Evolutionary conservation across 1,140 invertebrate species (phyloP).

Genomic region (Sycobia sp.): DNA sequence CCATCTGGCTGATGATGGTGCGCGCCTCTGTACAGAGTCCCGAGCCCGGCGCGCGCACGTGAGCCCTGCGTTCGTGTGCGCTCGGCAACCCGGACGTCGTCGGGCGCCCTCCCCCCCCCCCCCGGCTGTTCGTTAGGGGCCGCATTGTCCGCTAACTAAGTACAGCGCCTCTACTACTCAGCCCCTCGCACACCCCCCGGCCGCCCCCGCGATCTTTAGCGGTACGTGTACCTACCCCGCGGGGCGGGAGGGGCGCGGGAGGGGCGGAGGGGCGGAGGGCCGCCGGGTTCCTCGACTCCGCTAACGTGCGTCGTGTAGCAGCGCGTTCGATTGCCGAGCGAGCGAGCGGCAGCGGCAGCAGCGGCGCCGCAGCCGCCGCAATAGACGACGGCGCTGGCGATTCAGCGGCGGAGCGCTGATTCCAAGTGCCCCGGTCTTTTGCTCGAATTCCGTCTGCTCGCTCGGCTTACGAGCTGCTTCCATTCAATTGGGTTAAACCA

Average conservation of each 20-base stretch:
- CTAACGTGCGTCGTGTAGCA: too few relatives aligned
- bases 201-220: background rate
- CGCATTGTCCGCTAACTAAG: slow-evolving; percentile 64
- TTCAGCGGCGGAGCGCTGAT: too few relatives aligned
- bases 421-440: too few relatives aligned
- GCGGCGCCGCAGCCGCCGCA: too few relatives aligned
- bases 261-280: background rate
- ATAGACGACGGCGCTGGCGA: too few relatives aligned
- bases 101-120: slow-evolving; percentile 56
- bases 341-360: background rate
- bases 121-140: slow-evolving; percentile 62
- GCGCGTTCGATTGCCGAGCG: too few relatives aligned
- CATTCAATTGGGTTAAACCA: too few relatives aligned
- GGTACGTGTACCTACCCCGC: background rate
- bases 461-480: too few relatives aligned
- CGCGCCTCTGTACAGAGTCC: background rate
- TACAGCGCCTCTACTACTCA: slow-evolving; percentile 45
- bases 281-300: background rate
- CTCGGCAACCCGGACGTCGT: slow-evolving; percentile 19
- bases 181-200: slow-evolving; percentile 24
- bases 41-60: too few relatives aligned
- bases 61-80: slow-evolving; percentile 8
- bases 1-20: slow-evolving; percentile 46
- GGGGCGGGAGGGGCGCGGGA: background rate
- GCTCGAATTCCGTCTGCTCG: too few relatives aligned